phyloP scores from a whole-genome alignment of 2,113 vertebrate genomes.

The Crotalus helleri region DNA sequence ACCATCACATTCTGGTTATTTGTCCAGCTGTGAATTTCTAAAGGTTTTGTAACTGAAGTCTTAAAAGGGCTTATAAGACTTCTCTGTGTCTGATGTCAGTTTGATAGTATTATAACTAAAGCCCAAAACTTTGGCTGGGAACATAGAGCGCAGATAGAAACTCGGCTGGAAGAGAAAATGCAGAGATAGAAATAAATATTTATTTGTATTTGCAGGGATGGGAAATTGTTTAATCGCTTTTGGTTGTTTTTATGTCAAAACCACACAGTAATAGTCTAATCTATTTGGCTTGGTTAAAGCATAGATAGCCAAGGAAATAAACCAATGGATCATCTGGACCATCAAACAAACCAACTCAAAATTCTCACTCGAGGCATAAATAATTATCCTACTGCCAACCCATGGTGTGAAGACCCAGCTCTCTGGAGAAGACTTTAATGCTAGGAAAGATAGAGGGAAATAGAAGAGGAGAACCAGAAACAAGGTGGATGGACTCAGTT shows the following conservation, averaged over 20 bases:
- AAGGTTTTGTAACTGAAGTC: conserved; percentile 5
- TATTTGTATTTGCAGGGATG: not conserved
- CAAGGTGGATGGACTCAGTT: not conserved
- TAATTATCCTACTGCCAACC: not conserved
- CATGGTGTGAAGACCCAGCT: not conserved
- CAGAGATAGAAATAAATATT: not conserved
- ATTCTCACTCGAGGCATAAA: not conserved
- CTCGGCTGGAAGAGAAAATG: not conserved
- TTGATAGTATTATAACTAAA: not conserved
- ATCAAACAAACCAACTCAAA: not conserved
- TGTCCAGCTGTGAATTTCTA: conserved; percentile 28
- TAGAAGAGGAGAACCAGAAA: not conserved
- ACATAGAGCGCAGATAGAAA: not conserved
- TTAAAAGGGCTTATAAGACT: conserved; percentile 30
- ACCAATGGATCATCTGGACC: not conserved
- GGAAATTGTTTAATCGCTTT: not conserved
- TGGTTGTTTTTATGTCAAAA: not conserved
- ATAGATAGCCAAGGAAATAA: not conserved
- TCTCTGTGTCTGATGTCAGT: conserved; percentile 16
- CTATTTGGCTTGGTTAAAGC: not conserved
- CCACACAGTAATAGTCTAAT: not conserved
- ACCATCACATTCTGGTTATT: not conserved
- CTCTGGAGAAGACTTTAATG: not conserved
- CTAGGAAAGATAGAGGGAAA: not conserved
- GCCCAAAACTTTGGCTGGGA: not conserved